Base-by-base conservation (phyloP, 2,113 vertebrate species). In the Aspidoscelis tigris region DNA sequence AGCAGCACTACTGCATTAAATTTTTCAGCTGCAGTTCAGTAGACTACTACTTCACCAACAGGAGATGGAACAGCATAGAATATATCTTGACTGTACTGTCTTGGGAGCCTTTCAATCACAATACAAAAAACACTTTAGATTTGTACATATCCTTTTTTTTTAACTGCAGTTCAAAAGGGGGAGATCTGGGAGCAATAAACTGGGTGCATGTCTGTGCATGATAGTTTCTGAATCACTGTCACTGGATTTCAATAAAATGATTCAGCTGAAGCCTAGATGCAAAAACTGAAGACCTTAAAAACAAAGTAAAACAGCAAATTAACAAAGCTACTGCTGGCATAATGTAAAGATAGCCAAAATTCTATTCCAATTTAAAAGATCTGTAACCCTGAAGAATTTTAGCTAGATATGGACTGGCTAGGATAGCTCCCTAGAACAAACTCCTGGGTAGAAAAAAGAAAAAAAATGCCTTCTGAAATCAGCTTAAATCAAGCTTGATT, bases 321-420 rank as follows among this genome's bases (percentile, higher is more conserved):
- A 58, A 22, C 66, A 58, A 47, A 78, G 65, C 7, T 61, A 61
- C 58, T 77, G 82, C 75, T 77, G 82, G 78, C 65, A 80, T 22
- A 41, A 26, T 22, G 58, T 66, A 73, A 66, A 85, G 66, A n/a
- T 3, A 73, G 20, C 21, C 39, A 24, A 75, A 65, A 16, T 73
- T 44, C 33, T 44, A 44, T 22, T 78, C 70, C 55, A 44, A 53
- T 72, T 85, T 79, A 69, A 85, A 80, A 73, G 5, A 65, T 78
- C 10, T 61, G n/a, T 33, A 12, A 85, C n/a, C 33, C 55, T 22
- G 21, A 41, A 64, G 22, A 61, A 53, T 73, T 73, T 64, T 73
- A 79, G 43, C 55, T 53, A 61, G 80, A 55, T 33, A 58, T 82
- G 20, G 65, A 21, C 53, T 53, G 26, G 41, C 11, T 65, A 64